Conservation (phyloP, 2,113 vertebrate species). For the Mionectes macconnelli region DNA sequence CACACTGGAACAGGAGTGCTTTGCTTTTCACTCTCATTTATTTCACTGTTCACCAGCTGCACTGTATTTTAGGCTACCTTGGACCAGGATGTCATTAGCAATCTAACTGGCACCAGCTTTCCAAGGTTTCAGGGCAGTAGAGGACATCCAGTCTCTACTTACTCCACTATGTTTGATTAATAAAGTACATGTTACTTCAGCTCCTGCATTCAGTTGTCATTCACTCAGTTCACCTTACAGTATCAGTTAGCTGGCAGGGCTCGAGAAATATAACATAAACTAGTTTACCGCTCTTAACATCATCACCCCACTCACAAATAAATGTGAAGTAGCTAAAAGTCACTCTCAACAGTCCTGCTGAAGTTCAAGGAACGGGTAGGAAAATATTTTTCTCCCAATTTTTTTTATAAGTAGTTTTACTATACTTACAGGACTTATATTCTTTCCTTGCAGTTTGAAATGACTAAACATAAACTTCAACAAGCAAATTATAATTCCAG, state of each 20-base stretch:
- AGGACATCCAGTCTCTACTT: not conserved
- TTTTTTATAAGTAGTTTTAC: not conserved
- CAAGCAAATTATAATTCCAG: not conserved
- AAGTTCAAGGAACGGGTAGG: not conserved
- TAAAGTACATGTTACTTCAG: not conserved
- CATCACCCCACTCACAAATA: not conserved
- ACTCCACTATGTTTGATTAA: not conserved
- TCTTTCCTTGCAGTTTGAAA: not conserved
- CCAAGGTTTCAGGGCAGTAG: not conserved
- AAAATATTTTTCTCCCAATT: not conserved
- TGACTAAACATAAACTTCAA: not conserved
- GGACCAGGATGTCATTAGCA: not conserved
- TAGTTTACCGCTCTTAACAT: not conserved
- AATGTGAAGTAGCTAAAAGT: conserved; percentile 5
- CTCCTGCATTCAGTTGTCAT: not conserved
- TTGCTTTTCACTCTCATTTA: not conserved
- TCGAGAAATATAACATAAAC: conserved; percentile 33
- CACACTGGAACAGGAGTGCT: not conserved
- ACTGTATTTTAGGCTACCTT: not conserved
- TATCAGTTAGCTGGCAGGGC: not conserved
- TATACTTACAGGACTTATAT: not conserved
- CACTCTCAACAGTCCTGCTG: not conserved
- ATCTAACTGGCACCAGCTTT: not conserved
- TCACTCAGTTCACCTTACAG: not conserved
- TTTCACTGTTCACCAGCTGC: not conserved